These are phyloP conservation scores for Zosterops japonicus DNA, from an alignment of 2,113 vertebrate species.

Conservation along the genomic window DNA sequence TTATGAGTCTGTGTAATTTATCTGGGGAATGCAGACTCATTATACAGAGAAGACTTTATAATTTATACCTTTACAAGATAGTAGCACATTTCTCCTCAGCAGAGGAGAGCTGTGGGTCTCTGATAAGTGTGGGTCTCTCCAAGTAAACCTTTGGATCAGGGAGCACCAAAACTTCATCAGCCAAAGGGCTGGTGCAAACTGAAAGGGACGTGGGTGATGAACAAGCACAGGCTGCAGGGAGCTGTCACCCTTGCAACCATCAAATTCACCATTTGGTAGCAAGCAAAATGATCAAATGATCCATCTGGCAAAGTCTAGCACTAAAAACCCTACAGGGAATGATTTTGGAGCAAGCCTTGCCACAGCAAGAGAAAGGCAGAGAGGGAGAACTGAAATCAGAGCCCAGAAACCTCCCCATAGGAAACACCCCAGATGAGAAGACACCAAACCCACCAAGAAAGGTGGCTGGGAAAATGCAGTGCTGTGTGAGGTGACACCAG, in stretches of 20 bases:
- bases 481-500: not conserved
- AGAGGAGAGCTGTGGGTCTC: not conserved
- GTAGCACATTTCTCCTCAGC: not conserved
- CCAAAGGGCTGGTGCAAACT: not conserved
- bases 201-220: not conserved
- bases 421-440: not conserved
- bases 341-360: not conserved
- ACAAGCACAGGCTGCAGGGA: not conserved
- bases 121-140: not conserved
- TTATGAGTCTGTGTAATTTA: not conserved
- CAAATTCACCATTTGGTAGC: not conserved
- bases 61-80: not conserved
- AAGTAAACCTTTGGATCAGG: not conserved
- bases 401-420: not conserved
- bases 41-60: not conserved
- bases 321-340: not conserved
- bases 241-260: not conserved
- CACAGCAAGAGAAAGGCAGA: not conserved
- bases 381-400: not conserved
- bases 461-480: not conserved
- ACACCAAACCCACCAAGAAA: not conserved
- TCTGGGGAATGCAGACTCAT: not conserved
- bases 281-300: not conserved
- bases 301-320: not conserved
- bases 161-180: not conserved